Base-by-base conservation (phyloP, 2,888 invertebrate species). In the Megalurothrips usitatus region DNA sequence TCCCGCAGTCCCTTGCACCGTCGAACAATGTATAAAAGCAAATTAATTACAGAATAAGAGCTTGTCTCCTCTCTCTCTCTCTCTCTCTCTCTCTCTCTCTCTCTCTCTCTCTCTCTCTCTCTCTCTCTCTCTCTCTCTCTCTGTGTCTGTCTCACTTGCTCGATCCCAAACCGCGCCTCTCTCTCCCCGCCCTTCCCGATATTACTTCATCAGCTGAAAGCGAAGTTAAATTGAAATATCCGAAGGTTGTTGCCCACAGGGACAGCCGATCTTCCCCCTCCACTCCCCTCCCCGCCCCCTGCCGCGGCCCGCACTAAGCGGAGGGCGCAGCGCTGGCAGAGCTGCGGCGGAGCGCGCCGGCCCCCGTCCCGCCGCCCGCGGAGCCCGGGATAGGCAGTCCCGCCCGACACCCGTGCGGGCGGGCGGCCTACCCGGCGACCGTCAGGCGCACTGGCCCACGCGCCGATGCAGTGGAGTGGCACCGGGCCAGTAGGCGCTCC, bases 191-290 rank as follows among this genome's bases (percentile, higher is more conserved):
- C 63, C 23, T 23, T 11, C 26, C 68, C 68, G 26, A 75, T 75
- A 75, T 75, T 75, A 26, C 68, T 75, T 75, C 68, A 75, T 75
- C 68, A 75, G 68, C 68, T 75, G 68, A 75, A 75, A 26, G 68
- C 68, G 26, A 75, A 75, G 68, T 75, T 75, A 75, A 75, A 75
- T 75, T 75, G 68, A 75, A 75, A 75, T 75, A 75, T 75, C 26
- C 26, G 68, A 75, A 75, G 68, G 68, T 26, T 23, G 68, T n/a
- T 11, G 68, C 23, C 68, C 68, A 75, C 68, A 26, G 68, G 26
- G 68, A 75, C 68, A 75, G 68, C 23, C 68, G 68, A 11, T 26
- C 68, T 68, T 8, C 23, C 68, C 23, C 23, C 68, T 75, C 58
- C 58, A 6, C 58, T 14, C 19, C 58, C 58, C 58, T 58, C 4